These are phyloP conservation scores for Procavia capensis DNA, from an alignment of 2,113 vertebrate species.

Conservation along the genomic window DNA sequence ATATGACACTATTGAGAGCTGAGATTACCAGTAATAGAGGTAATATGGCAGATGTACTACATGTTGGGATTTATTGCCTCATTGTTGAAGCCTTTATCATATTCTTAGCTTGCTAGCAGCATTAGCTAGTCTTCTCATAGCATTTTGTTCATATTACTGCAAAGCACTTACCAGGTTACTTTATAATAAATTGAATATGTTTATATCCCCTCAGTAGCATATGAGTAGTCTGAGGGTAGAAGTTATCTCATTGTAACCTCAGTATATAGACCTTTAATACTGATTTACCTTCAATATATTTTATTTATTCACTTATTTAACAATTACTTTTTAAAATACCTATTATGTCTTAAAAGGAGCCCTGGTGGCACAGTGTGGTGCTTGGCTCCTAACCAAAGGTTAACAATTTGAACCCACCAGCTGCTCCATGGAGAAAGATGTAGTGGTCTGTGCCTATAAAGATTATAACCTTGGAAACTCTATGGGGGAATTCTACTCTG, in stretches of 20 bases:
- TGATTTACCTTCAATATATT: not conserved
- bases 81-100: not conserved
- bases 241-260: not conserved
- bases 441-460: not conserved
- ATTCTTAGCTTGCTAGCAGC: not conserved
- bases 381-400: not conserved
- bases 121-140: not conserved
- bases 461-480: not conserved
- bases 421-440: not conserved
- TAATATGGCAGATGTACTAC: not conserved
- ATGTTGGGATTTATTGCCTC: not conserved
- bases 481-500: not conserved
- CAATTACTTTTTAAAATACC: conserved; percentile 31
- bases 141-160: conserved; percentile 41
- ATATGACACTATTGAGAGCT: not conserved
- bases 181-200: conserved; percentile 31
- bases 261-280: not conserved
- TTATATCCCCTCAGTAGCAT: not conserved
- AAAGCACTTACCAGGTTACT: not conserved
- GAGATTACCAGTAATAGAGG: not conserved
- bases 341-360: not conserved
- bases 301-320: conserved; percentile 25
- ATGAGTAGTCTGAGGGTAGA: not conserved
- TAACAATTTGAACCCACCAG: not conserved
- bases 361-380: too few relatives aligned